A percentile compares a stretch with the other conserved stretches of the same genome.
Conservation (phyloP, 1,140 invertebrate species). For the Philaenus spumarius region DNA sequence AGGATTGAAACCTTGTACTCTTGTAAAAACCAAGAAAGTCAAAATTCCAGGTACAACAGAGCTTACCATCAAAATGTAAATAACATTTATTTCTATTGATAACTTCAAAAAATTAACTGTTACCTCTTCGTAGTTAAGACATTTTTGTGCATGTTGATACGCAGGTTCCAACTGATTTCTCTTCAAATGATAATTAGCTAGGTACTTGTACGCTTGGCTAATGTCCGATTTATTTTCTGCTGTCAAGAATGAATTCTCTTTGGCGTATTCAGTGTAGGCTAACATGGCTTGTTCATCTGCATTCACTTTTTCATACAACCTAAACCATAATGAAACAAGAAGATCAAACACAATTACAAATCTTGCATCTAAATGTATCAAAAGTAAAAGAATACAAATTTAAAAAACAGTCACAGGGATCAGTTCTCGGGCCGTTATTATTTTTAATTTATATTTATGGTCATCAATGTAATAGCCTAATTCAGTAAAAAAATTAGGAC, state of each 20-base stretch:
- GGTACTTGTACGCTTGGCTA: conserved; percentile 79
- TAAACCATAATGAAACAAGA: conserved; percentile 37
- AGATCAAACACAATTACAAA: not conserved
- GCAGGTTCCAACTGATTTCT: conserved; percentile 77
- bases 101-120: conserved; percentile 25
- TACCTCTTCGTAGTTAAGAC: conserved; percentile 72
- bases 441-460: too few species aligned
- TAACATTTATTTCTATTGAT: not conserved
- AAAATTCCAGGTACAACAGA: conserved; percentile 32
- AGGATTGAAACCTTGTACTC: not conserved
- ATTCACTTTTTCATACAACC: conserved; percentile 79
- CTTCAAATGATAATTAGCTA: conserved; percentile 84
- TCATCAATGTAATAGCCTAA: too few species aligned
- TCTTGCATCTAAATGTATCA: not conserved
- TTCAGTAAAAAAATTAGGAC: too few species aligned
- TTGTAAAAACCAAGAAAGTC: not conserved
- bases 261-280: conserved; percentile 85
- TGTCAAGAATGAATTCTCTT: conserved; percentile 53
- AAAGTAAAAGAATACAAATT: not conserved
- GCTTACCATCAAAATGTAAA: conserved; percentile 25
- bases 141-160: conserved; percentile 88
- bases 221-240: conserved; percentile 65
- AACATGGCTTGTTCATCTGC: conserved; percentile 83
- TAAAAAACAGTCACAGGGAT: too few species aligned
- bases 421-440: too few species aligned